Evolutionary conservation across 2,888 invertebrate genomes (phyloP).

Genomic region (Himalopsyche kuldschensis): DNA sequence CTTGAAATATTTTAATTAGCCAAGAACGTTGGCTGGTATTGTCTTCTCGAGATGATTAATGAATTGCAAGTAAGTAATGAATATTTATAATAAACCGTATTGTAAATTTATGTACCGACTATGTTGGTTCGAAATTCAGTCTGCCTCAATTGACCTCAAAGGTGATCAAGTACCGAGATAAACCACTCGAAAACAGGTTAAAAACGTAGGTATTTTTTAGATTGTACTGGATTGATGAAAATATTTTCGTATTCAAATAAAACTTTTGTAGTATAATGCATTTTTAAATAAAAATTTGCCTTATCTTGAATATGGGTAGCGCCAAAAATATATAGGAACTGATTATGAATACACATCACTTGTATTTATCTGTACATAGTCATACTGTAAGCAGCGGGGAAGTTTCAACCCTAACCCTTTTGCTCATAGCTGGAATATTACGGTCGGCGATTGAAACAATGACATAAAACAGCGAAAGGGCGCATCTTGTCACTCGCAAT

Average conservation of each 20-base stretch:
- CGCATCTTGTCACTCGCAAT: not conserved
- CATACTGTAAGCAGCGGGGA: not conserved
- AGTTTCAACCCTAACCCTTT: not conserved
- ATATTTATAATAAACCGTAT: not conserved
- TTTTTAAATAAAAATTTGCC: no score
- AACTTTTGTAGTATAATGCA: no score
- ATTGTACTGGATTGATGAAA: no score
- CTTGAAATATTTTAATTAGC: not conserved
- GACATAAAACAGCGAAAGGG: not conserved
- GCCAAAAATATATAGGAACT: not conserved
- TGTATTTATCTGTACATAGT: not conserved
- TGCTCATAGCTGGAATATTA: not conserved
- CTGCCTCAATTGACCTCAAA: not conserved
- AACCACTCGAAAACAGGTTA: no score
- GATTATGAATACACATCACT: not conserved
- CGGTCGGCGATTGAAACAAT: not conserved
- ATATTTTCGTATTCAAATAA: no score
- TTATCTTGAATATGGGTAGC: no score
- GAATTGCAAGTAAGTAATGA: not conserved
- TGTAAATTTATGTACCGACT: not conserved
- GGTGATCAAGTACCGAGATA: not conserved
- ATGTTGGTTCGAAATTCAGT: not conserved
- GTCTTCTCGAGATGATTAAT: not conserved
- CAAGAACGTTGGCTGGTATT: not conserved
- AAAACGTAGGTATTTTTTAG: no score